Evolutionary conservation across 1,140 invertebrate species (phyloP), one percentile per base, ranked within the genome.

Genomic region (Forficula auricularia): DNA sequence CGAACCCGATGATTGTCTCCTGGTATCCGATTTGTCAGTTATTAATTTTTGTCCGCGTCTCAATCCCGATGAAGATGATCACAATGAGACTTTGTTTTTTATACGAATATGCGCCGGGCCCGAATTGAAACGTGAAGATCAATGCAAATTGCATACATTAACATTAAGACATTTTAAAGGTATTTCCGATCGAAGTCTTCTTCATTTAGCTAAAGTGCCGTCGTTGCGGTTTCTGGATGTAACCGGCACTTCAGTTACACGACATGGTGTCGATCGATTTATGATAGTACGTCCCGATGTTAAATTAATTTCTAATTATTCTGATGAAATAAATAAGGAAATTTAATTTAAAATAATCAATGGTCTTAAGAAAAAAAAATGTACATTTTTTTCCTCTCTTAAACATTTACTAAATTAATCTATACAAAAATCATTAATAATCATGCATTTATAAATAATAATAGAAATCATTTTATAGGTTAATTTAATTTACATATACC

Each of bases 161-260:
- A 58, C 65, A 3, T 60, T 67, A 30, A 69, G 70, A 33, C 72
- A 76, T 38, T 80, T 72, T 56, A 57, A 64, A 6, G 61, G 60
- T 42, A 67, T 81, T 2, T 78, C 77, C 2, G 69, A 79, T 52
- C 57, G 64, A n/a, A 72, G 71, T 46, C 50, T 81, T 9, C 49
- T 61, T 13, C 73, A 78, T 52, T 57, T 78, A 41, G 64, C 65
- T 0, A 71, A 71, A 20, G 71, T 72, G 1, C 70, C 71, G 0
- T 57, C 63, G 45, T 54, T 81, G 2, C 54, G 61, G 13, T 61
- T 63, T 35, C 54, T 81, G 2, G 75, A 79, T 55, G 65, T 79
- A 12, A 69, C 65, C 2, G 68, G 70, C 2, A 76, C 74, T 0
- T 58, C 64, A 15, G 67, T 79, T 0, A 75, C 71, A 1, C 48